phyloP scores from a whole-genome alignment of 2,113 vertebrate genomes.

The Brienomyrus longianalis region DNA sequence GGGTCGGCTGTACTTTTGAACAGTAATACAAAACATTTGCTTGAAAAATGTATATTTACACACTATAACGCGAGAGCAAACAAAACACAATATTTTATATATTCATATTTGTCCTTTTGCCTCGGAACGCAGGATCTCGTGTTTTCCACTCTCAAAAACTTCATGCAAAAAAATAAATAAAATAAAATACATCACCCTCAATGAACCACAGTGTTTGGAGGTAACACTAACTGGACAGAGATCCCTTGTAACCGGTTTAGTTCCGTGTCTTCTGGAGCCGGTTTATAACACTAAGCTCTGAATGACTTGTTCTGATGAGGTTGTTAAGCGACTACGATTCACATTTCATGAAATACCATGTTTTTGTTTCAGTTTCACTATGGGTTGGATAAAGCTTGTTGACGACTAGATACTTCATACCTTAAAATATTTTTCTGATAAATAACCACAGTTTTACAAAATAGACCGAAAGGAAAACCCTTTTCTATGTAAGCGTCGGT shows the following conservation, averaged over 20 bases:
- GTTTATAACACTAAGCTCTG: neutral
- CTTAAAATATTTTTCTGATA: neutral
- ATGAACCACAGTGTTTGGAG: neutral
- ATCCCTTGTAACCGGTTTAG: neutral
- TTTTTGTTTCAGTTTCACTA: neutral
- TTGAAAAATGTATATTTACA: neutral
- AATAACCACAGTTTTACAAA: neutral
- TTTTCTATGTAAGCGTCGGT: constrained; percentile 6
- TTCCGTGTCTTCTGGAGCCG: neutral
- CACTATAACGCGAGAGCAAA: neutral
- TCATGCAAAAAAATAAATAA: neutral
- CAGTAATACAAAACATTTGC: neutral
- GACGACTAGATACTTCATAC: neutral
- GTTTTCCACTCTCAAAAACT: neutral
- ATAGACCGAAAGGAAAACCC: neutral
- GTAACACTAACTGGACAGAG: neutral
- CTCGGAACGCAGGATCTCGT: neutral
- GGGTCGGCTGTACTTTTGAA: neutral
- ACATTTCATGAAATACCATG: neutral
- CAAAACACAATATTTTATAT: neutral
- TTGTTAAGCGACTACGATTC: neutral
- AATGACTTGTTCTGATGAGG: neutral
- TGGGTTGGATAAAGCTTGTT: neutral
- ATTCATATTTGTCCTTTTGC: neutral
- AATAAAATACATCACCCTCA: neutral